Base-by-base conservation (phyloP, 2,888 invertebrate genomes). In the Salpingus planirostris region DNA sequence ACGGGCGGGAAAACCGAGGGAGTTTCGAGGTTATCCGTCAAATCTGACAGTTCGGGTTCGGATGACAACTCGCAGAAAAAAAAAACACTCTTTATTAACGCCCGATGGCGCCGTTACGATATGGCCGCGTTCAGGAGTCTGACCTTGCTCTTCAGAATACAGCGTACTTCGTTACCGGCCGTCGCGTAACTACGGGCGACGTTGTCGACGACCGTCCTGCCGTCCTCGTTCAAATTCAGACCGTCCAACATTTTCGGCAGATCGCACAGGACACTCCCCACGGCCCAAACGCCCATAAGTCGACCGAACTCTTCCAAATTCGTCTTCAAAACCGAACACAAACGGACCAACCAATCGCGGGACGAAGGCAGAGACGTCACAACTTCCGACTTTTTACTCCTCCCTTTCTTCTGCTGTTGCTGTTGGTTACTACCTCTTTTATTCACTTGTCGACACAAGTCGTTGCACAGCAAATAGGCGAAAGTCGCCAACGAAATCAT, bases 361-460 rank as follows among this genome's bases (percentile, higher is more conserved):
- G 67, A 64, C 7, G 31, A 21, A n/a, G 30, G 11, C 34, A 59
- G 67, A 1, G 60, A 52, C 30, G 46, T 37, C n/a, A n/a, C n/a
- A n/a, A n/a, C n/a, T n/a, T n/a, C n/a, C n/a, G n/a, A n/a, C 36
- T 74, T 76, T 59, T 75, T 76, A 49, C 74, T 76, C 1, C 69
- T 75, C 5, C 64, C 49, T 57, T 74, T 70, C 23, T 69, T 64
- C 13, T 67, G 57, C n/a, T n/a, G n/a, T n/a, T n/a, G n/a, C n/a
- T n/a, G n/a, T n/a, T n/a, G n/a, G n/a, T n/a, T n/a, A n/a, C n/a
- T n/a, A n/a, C n/a, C n/a, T n/a, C n/a, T n/a, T n/a, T n/a, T n/a
- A n/a, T n/a, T n/a, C n/a, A n/a, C n/a, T n/a, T n/a, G n/a, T n/a
- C n/a, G n/a, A n/a, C n/a, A n/a, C 12, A 74, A 42, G 34, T 74